These are phyloP conservation scores for Artemia sinica DNA, from an alignment of 2,888 invertebrate genomes.

Conservation along the genomic window DNA sequence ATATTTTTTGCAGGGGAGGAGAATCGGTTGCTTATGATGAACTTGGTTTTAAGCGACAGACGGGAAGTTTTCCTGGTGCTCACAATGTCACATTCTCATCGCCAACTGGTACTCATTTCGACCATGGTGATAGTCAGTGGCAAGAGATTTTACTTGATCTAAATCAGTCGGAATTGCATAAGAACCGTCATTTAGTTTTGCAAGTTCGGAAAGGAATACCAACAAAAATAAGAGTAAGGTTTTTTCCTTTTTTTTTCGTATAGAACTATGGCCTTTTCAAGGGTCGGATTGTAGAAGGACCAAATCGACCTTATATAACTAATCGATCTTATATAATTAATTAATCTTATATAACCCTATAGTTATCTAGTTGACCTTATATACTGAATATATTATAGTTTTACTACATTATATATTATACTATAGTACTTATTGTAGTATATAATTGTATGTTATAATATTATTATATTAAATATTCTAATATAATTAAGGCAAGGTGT, in stretches of 20 bases:
- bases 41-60: not conserved
- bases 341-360: too few species aligned
- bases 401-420: too few species aligned
- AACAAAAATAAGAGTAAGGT: conserved; percentile 16
- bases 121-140: not conserved
- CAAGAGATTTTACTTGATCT: not conserved
- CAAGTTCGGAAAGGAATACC: conserved; percentile 16
- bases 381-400: too few species aligned
- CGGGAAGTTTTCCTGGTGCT: not conserved
- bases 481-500: too few species aligned
- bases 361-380: too few species aligned
- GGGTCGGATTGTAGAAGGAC: too few species aligned
- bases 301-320: too few species aligned
- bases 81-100: not conserved
- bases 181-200: conserved; percentile 12
- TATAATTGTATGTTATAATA: too few species aligned
- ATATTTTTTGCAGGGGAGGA: not conserved
- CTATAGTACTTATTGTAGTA: too few species aligned
- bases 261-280: not conserved
- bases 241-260: not conserved
- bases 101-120: not conserved
- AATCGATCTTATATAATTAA: too few species aligned
- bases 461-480: too few species aligned
- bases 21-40: not conserved
- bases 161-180: not conserved